Percentiles rank a stretch among this genome's conserved stretches.
These are phyloP conservation scores for Plebejus melissa DNA, from an alignment of 2,888 invertebrate genomes.

Conservation along the genomic window DNA sequence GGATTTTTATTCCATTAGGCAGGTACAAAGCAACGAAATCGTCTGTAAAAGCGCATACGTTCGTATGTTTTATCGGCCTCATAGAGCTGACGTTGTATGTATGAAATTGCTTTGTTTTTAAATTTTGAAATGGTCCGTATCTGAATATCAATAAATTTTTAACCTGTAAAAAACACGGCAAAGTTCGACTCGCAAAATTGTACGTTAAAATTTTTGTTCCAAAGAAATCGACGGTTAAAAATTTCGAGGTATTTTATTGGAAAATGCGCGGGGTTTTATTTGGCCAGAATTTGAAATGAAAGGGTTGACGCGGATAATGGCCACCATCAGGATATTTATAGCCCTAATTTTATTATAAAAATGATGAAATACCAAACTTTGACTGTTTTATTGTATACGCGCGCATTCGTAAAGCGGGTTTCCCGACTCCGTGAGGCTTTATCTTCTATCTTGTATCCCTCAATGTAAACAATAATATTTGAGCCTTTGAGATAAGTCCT, in stretches of 20 bases:
- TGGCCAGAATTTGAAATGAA: background rate
- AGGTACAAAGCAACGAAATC: conserved; percentile 10
- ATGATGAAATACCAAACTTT: conserved; percentile 24
- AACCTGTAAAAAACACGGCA: conserved; percentile 6
- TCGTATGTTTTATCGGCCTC: conserved; percentile 1
- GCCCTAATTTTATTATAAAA: conserved; percentile 28
- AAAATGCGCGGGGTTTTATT: conserved; percentile 5
- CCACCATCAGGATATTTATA: conserved; percentile 17
- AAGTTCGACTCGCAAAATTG: conserved; percentile 10
- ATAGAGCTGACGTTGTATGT: background rate
- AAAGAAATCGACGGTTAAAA: conserved; percentile 16
- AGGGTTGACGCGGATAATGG: conserved; percentile 5
- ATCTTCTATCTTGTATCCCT: background rate
- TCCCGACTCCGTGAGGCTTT: background rate
- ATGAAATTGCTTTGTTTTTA: conserved; percentile 15
- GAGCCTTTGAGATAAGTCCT: background rate
- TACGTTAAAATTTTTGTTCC: conserved; percentile 12
- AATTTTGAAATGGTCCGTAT: conserved; percentile 15
- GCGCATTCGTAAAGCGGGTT: background rate
- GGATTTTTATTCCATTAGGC: conserved; percentile 9
- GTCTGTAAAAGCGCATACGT: background rate
- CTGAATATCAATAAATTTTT: conserved; percentile 12
- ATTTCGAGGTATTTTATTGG: conserved; percentile 14
- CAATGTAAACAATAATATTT: background rate
- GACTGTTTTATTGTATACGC: conserved; percentile 2